These are phyloP conservation scores for Burhinus bistriatus DNA, from an alignment of 2,113 vertebrate species.

Conservation along the genomic window DNA sequence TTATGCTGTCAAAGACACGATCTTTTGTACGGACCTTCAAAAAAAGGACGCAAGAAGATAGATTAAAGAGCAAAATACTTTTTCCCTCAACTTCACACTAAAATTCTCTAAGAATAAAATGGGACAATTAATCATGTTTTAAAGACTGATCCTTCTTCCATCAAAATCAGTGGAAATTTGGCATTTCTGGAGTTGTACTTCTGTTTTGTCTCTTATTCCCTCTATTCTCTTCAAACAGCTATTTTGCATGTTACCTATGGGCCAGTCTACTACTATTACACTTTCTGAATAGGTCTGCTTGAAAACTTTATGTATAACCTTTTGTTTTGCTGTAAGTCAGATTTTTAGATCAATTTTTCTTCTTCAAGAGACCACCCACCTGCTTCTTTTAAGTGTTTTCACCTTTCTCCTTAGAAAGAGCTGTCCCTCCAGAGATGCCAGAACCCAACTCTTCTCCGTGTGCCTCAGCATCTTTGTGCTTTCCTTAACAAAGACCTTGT, in stretches of 20 bases:
- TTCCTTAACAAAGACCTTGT: not conserved
- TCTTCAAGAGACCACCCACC: not conserved
- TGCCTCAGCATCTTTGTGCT: not conserved
- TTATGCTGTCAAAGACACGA: slow-evolving; percentile 95
- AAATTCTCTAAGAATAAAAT: not conserved
- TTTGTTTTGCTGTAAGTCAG: not conserved
- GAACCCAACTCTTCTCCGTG: not conserved
- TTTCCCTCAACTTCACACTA: not conserved
- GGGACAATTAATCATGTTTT: not conserved
- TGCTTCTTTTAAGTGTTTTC: not conserved
- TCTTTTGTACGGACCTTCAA: slow-evolving; percentile 94
- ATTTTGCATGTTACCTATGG: not conserved
- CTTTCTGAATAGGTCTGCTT: not conserved
- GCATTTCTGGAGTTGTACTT: not conserved
- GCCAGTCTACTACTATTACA: not conserved
- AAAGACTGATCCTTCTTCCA: not conserved
- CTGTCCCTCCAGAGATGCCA: not conserved
- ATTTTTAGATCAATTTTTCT: not conserved
- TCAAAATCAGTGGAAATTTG: not conserved
- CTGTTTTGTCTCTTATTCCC: not conserved
- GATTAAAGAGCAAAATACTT: not conserved
- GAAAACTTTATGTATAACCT: not conserved
- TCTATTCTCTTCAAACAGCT: not conserved
- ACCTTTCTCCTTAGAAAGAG: not conserved
- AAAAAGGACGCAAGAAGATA: slow-evolving; percentile 25